These are phyloP conservation scores for Caenorhabditis imperialis DNA, from an alignment of 2,888 invertebrate species.

Conservation along the genomic window DNA sequence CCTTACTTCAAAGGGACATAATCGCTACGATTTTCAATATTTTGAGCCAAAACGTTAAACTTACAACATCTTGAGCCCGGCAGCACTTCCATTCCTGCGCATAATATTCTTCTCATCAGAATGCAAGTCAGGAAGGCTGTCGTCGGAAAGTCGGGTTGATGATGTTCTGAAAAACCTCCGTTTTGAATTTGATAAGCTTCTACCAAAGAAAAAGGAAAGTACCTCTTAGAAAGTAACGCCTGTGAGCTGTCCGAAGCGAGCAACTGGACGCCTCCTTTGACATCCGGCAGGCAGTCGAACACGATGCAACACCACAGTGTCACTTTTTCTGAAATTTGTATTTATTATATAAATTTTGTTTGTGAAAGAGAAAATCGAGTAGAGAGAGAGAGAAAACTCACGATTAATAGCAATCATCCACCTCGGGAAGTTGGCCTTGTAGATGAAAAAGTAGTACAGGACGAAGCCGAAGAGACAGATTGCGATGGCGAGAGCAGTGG, in stretches of 20 bases:
- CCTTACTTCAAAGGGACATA: too few relatives aligned
- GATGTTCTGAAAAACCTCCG: conserved; percentile 40
- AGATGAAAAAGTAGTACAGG: conserved; percentile 72
- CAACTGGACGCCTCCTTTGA: conserved; percentile 63
- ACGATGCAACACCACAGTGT: conserved; percentile 69
- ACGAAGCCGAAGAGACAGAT: conserved; percentile 72
- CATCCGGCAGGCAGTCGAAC: conserved; percentile 75
- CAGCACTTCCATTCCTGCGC: conserved; percentile 70
- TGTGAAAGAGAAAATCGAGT: background rate
- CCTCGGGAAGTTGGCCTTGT: conserved; percentile 64
- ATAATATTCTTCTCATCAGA: conserved; percentile 77
- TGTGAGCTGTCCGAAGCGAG: conserved; percentile 73
- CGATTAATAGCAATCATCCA: conserved; percentile 66
- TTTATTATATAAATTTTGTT: too few relatives aligned
- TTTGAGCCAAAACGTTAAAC: too few relatives aligned
- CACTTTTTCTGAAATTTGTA: conserved; percentile 58
- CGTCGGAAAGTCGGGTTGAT: conserved; percentile 66
- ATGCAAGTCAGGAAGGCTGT: conserved; percentile 74
- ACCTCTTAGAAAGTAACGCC: conserved; percentile 65
- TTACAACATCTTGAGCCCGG: conserved; percentile 71
- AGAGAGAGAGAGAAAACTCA: conserved; percentile 21
- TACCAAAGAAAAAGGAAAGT: background rate
- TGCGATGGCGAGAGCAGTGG: conserved; percentile 73
- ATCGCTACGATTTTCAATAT: too few relatives aligned
- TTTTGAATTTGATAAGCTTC: conserved; percentile 10